Conservation (phyloP, 1,140 invertebrate genomes). For the Listronotus oregonensis region DNA sequence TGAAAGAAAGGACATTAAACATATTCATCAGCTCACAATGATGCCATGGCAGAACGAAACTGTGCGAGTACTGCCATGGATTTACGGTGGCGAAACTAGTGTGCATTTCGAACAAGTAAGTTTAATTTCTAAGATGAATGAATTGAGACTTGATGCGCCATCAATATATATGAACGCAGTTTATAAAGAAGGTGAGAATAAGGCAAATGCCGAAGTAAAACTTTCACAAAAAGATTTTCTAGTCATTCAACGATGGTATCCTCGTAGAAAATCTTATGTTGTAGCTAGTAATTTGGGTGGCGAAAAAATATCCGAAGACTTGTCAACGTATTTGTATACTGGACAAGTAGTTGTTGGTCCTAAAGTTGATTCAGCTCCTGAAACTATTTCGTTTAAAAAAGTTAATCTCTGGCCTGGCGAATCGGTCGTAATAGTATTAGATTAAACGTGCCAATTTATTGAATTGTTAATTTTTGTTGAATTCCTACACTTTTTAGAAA, state of each 20-base stretch:
- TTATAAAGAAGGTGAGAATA: conserved; percentile 64
- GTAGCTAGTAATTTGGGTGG: conserved; percentile 72
- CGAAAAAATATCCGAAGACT: conserved; percentile 64
- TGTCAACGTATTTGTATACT: conserved; percentile 75
- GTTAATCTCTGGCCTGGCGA: conserved; percentile 58
- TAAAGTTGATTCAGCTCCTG: conserved; percentile 60
- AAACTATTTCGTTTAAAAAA: conserved; percentile 70
- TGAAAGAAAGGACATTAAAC: conserved; percentile 66
- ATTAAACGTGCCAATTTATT: conserved; percentile 39
- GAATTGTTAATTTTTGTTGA: conserved; percentile 3
- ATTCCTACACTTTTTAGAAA: no score
- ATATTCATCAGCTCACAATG: conserved; percentile 67
- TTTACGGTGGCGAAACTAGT: conserved; percentile 57
- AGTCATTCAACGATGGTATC: conserved; percentile 76
- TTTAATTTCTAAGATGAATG: conserved; percentile 62
- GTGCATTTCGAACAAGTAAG: conserved; percentile 58
- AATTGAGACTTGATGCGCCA: conserved; percentile 64
- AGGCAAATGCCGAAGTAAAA: conserved; percentile 69
- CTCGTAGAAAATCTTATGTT: conserved; percentile 73
- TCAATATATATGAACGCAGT: conserved; percentile 73
- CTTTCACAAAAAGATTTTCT: conserved; percentile 67
- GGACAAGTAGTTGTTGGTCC: conserved; percentile 72
- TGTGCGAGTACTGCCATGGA: conserved; percentile 62
- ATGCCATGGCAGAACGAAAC: conserved; percentile 64
- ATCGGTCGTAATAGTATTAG: conserved; percentile 51